A percentile compares a stretch with the other conserved stretches of the same genome.
These are phyloP conservation scores for Antechinus flavipes DNA, from an alignment of 2,113 vertebrate genomes.

Conservation along the genomic window DNA sequence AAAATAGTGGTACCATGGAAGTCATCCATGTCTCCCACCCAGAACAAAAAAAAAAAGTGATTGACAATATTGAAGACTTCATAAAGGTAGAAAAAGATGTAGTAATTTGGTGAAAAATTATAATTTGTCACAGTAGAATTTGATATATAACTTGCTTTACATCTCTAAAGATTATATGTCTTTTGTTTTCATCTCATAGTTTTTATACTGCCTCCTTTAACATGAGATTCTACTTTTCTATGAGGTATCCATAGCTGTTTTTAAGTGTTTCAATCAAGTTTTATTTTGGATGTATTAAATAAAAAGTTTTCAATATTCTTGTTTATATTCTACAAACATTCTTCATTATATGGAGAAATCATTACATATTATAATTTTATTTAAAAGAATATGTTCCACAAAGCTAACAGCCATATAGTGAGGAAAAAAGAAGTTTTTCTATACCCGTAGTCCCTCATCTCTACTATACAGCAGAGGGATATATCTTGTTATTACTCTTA, in stretches of 20 bases:
- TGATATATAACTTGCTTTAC: not conserved
- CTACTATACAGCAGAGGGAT: not conserved
- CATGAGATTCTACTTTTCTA: not conserved
- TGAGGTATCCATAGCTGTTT: not conserved
- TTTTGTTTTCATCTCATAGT: not conserved
- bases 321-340: not conserved
- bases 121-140: not conserved
- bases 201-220: not conserved
- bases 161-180: not conserved
- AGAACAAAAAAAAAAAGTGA: no score
- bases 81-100: not conserved
- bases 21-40: no score
- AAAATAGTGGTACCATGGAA: no score
- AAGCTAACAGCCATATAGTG: not conserved
- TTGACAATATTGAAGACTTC: not conserved
- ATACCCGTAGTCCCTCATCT: not conserved
- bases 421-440: not conserved
- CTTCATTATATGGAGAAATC: not conserved
- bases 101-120: not conserved
- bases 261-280: not conserved
- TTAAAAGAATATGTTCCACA: not conserved
- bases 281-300: not conserved
- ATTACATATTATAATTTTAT: not conserved
- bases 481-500: not conserved
- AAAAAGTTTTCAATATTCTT: not conserved